Conservation (phyloP, 2,888 invertebrate species). For the Psylliodes chrysocephalus region DNA sequence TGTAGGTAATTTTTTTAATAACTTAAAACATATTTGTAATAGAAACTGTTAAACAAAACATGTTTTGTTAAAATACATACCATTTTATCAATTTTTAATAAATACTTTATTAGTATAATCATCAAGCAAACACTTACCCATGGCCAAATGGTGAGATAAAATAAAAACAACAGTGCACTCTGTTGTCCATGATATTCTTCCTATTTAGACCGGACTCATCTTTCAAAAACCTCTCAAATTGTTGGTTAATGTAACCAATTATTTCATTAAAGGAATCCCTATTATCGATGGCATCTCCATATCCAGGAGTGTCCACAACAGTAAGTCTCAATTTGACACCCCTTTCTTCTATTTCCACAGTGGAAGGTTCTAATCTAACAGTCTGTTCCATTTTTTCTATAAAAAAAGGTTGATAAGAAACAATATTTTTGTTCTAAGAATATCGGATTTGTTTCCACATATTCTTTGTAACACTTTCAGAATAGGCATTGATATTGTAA, state of each 20-base stretch:
- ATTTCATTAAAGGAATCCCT: slow-evolving; percentile 94
- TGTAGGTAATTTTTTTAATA: too few relatives aligned
- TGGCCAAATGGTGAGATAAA: slow-evolving; percentile 98
- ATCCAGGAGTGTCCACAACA: slow-evolving; percentile 96
- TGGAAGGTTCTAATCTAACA: slow-evolving; percentile 92
- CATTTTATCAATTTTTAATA: too few relatives aligned
- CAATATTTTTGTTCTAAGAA: too few relatives aligned
- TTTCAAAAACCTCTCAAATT: slow-evolving; percentile 90
- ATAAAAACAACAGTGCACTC: slow-evolving; percentile 98
- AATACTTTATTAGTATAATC: too few relatives aligned
- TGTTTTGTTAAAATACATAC: too few relatives aligned
- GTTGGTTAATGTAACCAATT: slow-evolving; percentile 96
- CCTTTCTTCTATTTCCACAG: slow-evolving; percentile 95
- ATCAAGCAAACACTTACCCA: slow-evolving; percentile 75
- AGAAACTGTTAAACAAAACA: too few relatives aligned
- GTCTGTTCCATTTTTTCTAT: slow-evolving; percentile 91
- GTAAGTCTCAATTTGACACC: slow-evolving; percentile 93
- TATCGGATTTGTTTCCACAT: too few relatives aligned
- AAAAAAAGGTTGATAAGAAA: slow-evolving; percentile 23
- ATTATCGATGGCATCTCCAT: slow-evolving; percentile 94
- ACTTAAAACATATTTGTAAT: too few relatives aligned
- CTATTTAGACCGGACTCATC: slow-evolving; percentile 96
- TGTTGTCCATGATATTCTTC: slow-evolving; percentile 95
- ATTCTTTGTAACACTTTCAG: too few relatives aligned
- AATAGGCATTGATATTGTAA: too few relatives aligned